A percentile compares a stretch with the other conserved stretches of the same genome.
phyloP scores from a whole-genome alignment of 2,797 vertebrate species.

The Enteromius viviparus region DNA sequence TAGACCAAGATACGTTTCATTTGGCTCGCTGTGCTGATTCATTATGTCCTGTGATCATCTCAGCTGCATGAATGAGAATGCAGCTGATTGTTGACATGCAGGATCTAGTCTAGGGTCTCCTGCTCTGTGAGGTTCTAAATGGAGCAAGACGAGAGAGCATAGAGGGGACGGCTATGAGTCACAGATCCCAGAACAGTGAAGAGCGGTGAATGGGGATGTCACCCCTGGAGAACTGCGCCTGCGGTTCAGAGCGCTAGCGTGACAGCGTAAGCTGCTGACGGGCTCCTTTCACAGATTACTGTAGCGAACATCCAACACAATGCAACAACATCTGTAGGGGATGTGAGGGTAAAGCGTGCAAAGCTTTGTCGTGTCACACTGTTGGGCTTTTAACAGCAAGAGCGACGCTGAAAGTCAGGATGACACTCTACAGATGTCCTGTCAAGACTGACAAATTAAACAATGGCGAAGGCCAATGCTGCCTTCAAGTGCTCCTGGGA shows the following conservation, averaged over 20 bases:
- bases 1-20: neutral
- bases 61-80: slow-evolving; percentile 17
- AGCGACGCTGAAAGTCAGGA: neutral
- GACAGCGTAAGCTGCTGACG: slow-evolving; percentile 37
- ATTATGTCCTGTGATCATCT: neutral
- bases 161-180: neutral
- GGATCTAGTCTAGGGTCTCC: neutral
- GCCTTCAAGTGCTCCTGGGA: slow-evolving; percentile 9
- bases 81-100: neutral
- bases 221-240: slow-evolving; percentile 42
- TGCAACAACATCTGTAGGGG: slow-evolving; percentile 42
- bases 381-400: slow-evolving; percentile 9
- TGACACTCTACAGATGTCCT: slow-evolving; percentile 31
- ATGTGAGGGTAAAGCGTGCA: slow-evolving; percentile 29
- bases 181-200: slow-evolving; percentile 41
- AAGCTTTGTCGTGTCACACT: slow-evolving; percentile 22
- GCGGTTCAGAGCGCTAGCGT: slow-evolving; percentile 38
- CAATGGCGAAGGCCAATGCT: neutral
- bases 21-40: neutral
- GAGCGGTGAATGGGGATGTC: slow-evolving; percentile 43
- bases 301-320: slow-evolving; percentile 43
- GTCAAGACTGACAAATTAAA: slow-evolving; percentile 33
- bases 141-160: slow-evolving; percentile 39
- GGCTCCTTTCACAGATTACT: slow-evolving; percentile 49
- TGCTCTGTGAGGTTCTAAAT: slow-evolving; percentile 34